Evolutionary conservation across 2,888 invertebrate species (phyloP).

Genomic region (Idaea biselata): DNA sequence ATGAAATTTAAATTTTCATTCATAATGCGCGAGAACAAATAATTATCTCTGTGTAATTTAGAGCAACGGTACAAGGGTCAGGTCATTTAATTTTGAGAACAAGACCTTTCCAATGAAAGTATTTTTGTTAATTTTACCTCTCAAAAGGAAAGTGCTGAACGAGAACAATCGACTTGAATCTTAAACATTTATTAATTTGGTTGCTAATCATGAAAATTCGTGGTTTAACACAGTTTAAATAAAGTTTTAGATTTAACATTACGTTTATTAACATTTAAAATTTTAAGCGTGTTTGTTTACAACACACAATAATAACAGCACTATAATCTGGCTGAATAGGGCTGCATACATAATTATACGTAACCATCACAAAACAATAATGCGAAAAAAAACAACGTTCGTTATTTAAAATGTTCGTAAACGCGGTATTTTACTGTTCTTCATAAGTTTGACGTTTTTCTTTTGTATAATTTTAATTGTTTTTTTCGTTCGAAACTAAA

Average conservation of each 20-base stretch:
- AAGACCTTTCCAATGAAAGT: constrained; percentile 38
- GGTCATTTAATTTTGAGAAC: constrained; percentile 46
- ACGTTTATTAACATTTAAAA: constrained; percentile 3
- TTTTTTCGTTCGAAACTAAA: not conserved
- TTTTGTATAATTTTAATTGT: not conserved
- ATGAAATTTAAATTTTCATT: constrained; percentile 68
- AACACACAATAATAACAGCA: not conserved
- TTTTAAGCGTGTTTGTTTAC: not conserved
- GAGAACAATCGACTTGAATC: constrained; percentile 1
- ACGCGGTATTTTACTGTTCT: not conserved
- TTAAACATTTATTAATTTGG: not conserved
- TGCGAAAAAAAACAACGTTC: not conserved
- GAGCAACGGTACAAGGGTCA: constrained; percentile 56
- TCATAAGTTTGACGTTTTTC: not conserved
- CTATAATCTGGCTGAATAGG: not conserved
- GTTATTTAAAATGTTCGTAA: not conserved
- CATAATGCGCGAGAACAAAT: constrained; percentile 58
- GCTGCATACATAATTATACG: not conserved
- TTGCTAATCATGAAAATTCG: not conserved
- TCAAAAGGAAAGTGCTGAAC: constrained; percentile 18
- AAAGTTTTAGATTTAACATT: not conserved
- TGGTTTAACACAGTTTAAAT: not conserved
- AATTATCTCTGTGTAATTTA: constrained; percentile 52
- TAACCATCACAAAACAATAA: no score
- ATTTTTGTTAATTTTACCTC: constrained; percentile 28